These are phyloP conservation scores for Sylvietta virens DNA, from an alignment of 2,113 vertebrate genomes.

Conservation along the genomic window DNA sequence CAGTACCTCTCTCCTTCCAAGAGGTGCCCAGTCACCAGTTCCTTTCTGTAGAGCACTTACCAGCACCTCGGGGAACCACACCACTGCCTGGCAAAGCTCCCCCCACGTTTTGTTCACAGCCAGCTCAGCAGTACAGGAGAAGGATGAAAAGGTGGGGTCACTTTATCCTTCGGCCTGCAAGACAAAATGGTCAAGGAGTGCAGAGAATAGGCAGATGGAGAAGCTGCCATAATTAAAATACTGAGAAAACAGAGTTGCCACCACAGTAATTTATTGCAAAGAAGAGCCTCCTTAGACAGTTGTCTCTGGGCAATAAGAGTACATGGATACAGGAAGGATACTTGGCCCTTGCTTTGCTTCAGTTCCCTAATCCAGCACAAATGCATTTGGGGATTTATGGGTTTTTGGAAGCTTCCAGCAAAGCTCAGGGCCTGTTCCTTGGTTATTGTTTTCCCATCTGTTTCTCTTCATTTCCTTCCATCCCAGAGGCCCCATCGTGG, in stretches of 20 bases:
- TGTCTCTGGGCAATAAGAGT: neutral
- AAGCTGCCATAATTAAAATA: neutral
- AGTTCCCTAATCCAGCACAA: conserved; percentile 47
- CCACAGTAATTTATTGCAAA: neutral
- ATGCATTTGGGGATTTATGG: conserved; percentile 48
- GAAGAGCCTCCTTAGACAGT: neutral
- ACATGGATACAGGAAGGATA: neutral
- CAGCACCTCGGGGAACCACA: neutral
- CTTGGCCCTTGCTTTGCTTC: conserved; percentile 1
- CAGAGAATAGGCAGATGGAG: neutral
- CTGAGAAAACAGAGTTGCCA: neutral
- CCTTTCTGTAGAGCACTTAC: neutral
- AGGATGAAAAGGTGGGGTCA: neutral
- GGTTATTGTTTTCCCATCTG: conserved; percentile 62
- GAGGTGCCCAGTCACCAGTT: neutral
- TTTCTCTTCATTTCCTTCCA: conserved; percentile 60
- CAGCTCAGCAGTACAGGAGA: neutral
- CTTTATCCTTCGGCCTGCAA: neutral
- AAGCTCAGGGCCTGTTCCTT: conserved; percentile 23
- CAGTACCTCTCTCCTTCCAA: neutral
- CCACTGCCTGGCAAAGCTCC: neutral
- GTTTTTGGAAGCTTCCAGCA: conserved; percentile 49
- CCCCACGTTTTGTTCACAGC: neutral
- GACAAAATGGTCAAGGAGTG: neutral
- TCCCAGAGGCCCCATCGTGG: conserved; percentile 40